Percentiles rank a stretch among this genome's conserved stretches.
phyloP scores from a whole-genome alignment of 2,113 vertebrate genomes.

The Barnardius zonarius region DNA sequence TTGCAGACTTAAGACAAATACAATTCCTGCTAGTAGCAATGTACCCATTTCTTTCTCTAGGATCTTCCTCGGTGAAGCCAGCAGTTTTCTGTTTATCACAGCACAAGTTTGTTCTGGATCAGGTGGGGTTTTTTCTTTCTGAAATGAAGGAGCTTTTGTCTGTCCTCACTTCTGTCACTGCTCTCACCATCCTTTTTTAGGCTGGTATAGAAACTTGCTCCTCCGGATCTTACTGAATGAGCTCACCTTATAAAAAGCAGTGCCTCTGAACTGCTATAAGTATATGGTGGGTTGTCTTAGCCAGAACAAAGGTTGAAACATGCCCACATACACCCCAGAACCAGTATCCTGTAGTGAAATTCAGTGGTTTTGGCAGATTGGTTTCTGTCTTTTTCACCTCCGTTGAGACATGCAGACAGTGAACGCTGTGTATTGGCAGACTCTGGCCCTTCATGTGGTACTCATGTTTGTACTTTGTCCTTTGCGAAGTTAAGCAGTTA shows the following conservation, averaged over 20 bases:
- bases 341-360: not conserved
- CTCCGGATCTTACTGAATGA: not conserved
- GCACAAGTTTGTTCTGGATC: not conserved
- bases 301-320: not conserved
- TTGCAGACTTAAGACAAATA: not conserved
- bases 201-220: not conserved
- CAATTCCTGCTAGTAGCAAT: not conserved
- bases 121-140: not conserved
- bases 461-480: not conserved
- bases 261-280: not conserved
- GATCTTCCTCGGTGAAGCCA: not conserved
- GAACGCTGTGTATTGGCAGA: fast-evolving
- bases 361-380: not conserved
- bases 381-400: not conserved
- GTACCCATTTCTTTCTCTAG: not conserved
- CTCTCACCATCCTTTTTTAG: not conserved
- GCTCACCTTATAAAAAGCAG: not conserved
- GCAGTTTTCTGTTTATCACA: not conserved
- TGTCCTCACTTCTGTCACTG: not conserved
- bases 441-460: not conserved
- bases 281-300: not conserved
- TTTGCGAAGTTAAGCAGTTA: not conserved
- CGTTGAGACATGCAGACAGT: not conserved
- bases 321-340: not conserved
- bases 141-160: not conserved